Conservation (phyloP, 2,113 vertebrate genomes). For the Scomber scombrus region DNA sequence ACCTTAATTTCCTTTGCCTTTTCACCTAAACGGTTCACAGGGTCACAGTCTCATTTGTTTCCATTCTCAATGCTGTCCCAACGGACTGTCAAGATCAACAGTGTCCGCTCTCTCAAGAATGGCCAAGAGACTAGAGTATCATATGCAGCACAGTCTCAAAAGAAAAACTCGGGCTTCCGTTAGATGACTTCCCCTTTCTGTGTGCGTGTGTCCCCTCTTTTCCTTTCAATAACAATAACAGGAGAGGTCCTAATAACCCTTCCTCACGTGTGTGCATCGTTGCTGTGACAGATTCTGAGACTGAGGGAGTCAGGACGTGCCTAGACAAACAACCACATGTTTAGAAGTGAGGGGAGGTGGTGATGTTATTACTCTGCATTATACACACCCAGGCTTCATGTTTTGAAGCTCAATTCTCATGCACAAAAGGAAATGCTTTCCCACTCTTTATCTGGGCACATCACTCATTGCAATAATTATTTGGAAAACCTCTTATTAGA, state of each 20-base stretch:
- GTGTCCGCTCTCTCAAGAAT: constrained; percentile 26
- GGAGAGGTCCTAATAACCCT: constrained; percentile 23
- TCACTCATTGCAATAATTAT: constrained; percentile 44
- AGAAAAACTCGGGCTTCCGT: constrained; percentile 47
- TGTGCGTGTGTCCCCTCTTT: constrained; percentile 38
- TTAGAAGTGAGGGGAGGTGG: background rate
- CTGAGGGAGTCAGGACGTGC: constrained; percentile 10
- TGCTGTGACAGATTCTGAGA: background rate
- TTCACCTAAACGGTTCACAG: constrained; percentile 13
- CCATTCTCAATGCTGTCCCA: constrained; percentile 47
- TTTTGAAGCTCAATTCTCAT: background rate
- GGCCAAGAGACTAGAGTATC: constrained; percentile 15
- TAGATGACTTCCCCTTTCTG: constrained; percentile 47
- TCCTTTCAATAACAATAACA: constrained; percentile 72
- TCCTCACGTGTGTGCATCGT: constrained; percentile 1
- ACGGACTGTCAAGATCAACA: constrained; percentile 61
- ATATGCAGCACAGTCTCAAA: constrained; percentile 38
- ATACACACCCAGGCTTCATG: constrained; percentile 1
- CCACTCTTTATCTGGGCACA: constrained; percentile 26
- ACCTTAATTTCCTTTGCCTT: constrained; percentile 63
- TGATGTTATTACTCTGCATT: background rate
- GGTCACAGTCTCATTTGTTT: constrained; percentile 54
- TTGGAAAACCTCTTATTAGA: constrained; percentile 51
- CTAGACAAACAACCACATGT: constrained; percentile 10
- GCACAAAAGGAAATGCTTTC: background rate